Evolutionary conservation across 2,113 vertebrate genomes (phyloP), one percentile per base, ranked within the genome.

Genomic region (Sebastes fasciatus): DNA sequence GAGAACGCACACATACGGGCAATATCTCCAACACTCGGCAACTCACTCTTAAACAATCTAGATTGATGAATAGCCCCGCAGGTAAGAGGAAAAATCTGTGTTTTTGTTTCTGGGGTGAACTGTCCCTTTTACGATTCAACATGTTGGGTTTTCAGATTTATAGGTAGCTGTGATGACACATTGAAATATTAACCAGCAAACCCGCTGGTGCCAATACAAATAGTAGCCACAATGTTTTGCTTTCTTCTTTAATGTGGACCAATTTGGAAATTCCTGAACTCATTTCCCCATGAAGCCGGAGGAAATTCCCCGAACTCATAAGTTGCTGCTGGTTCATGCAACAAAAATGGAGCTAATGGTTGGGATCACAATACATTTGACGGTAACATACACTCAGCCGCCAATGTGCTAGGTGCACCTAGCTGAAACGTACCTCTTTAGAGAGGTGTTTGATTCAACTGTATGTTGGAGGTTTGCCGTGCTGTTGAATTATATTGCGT

Each of bases 201-300:
- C 23, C 49, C 48, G 54, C 70, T 13, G 54, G n/a, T 78, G 63
- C 77, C 73, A 84, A 12, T 21, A 49, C 43, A 78, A 90, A 80
- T 40, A 77, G 49, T 40, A 57, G 51, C 74, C 72, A 55, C n/a
- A 43, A 4, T 45, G 46, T 51, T 77, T 72, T 63, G 11, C 76
- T 74, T 79, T 88, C 54, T 46, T 82, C 79, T 80, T 80, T 82
- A 75, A 86, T 88, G 52, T 77, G 63, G 17, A 45, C 61, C 83
- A 79, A 63, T 87, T 73, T 82, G 68, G 80, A 86, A 89, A 86
- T 83, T 83, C 82, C 74, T 71, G 23, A 64, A 63, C 52, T 70
- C 13, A 72, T 71, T 83, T 82, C 62, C 70, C 69, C 69, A 23
- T 58, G 13, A 82, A 86, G 73, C 48, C 1, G 0, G 26, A 75